phyloP scores from a whole-genome alignment of 2,797 vertebrate genomes.

The Macropus fuliginosus region DNA sequence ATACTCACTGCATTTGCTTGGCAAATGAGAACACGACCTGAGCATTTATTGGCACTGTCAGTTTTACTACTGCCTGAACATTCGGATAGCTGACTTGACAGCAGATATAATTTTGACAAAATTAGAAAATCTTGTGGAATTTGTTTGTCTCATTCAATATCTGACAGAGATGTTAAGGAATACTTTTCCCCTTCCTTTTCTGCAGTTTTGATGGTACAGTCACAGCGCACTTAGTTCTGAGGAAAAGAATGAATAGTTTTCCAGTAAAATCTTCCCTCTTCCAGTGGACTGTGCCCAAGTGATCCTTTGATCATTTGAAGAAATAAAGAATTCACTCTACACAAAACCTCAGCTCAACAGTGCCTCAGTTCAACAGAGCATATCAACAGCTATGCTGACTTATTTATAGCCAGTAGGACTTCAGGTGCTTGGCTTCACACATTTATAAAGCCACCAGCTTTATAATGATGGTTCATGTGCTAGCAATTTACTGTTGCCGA shows the following conservation, averaged over 20 bases:
- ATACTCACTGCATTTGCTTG: slow-evolving; percentile 26
- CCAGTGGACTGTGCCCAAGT: background rate
- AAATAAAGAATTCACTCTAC: background rate
- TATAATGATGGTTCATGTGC: background rate
- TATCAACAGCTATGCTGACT: rapidly evolving
- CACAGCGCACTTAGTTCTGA: background rate
- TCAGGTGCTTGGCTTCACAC: background rate
- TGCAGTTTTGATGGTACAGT: background rate
- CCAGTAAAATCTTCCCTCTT: slow-evolving; percentile 41
- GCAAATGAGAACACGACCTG: background rate
- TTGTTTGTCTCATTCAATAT: slow-evolving; percentile 63
- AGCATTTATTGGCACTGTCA: slow-evolving; percentile 31
- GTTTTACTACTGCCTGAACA: slow-evolving; percentile 12
- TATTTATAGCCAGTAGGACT: background rate
- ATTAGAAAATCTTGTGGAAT: slow-evolving; percentile 68
- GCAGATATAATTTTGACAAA: slow-evolving; percentile 67
- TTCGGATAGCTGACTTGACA: slow-evolving; percentile 62
- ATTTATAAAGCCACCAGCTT: background rate
- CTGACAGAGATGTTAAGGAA: slow-evolving; percentile 58
- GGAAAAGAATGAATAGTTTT: background rate
- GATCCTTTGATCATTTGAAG: slow-evolving; percentile 12
- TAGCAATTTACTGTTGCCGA: background rate
- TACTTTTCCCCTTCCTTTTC: background rate
- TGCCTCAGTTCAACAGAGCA: background rate
- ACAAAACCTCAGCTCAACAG: background rate